phyloP scores from a whole-genome alignment of 2,797 vertebrate genomes.

The Meriones psammophilus region DNA sequence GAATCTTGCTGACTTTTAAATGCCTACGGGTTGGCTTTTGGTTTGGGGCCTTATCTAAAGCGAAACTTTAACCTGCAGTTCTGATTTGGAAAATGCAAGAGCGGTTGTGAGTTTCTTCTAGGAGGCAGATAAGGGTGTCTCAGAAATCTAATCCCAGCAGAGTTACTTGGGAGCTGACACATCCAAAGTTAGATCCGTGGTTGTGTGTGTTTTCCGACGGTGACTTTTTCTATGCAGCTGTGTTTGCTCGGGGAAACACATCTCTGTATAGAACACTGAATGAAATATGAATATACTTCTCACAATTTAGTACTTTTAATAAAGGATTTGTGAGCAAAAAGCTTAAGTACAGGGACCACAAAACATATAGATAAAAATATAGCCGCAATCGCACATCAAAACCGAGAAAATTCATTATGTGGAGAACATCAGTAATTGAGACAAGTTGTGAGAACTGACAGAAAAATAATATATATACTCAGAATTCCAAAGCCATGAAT shows the following conservation, averaged over 20 bases:
- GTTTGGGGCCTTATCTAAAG: background rate
- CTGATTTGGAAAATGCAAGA: conserved; percentile 34
- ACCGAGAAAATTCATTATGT: conserved; percentile 79
- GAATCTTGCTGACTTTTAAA: background rate
- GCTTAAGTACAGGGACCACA: conserved; percentile 82
- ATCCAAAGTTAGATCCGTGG: conserved; percentile 43
- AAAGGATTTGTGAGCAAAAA: conserved; percentile 82
- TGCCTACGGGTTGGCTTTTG: background rate
- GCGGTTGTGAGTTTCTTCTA: conserved; percentile 57
- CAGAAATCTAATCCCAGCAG: conserved; percentile 35
- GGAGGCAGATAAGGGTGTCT: conserved; percentile 55
- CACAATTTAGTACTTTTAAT: conserved; percentile 78
- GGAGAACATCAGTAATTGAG: conserved; percentile 80
- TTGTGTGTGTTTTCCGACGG: conserved; percentile 62
- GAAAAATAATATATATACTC: conserved; percentile 74
- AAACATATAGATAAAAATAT: conserved; percentile 84
- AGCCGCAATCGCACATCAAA: conserved; percentile 80
- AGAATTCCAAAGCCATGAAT: conserved; percentile 79
- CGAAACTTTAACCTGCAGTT: background rate
- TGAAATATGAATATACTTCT: conserved; percentile 73
- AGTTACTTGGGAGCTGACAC: conserved; percentile 60
- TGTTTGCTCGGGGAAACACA: conserved; percentile 45
- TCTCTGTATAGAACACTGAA: conserved; percentile 65
- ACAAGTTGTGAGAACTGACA: conserved; percentile 76
- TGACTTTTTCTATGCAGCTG: conserved; percentile 72